A percentile compares a stretch with the other conserved stretches of the same genome.
Evolutionary conservation across 2,113 vertebrate genomes (phyloP).

Genomic region (Mormyrus iriodes): DNA sequence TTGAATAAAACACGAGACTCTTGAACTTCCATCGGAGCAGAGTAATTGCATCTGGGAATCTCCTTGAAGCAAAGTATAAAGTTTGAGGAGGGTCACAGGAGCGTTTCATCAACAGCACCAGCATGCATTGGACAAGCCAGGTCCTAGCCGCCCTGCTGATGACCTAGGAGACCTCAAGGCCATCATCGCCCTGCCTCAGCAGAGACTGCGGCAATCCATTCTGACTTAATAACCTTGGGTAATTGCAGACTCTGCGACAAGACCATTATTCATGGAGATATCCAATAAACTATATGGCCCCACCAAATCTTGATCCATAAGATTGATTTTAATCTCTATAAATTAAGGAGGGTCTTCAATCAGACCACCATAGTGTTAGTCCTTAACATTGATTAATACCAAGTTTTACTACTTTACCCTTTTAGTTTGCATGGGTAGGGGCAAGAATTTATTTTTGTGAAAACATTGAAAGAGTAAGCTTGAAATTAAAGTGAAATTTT

Average conservation of each 20-base stretch:
- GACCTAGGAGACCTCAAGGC: slow-evolving; percentile 40
- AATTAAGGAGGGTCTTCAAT: slow-evolving; percentile 24
- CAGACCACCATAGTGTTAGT: neutral
- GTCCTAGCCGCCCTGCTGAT: slow-evolving; percentile 11
- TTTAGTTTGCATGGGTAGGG: neutral
- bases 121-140: neutral
- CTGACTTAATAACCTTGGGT: slow-evolving; percentile 60
- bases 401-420: neutral
- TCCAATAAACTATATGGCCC: slow-evolving; percentile 53
- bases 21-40: neutral
- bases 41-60: neutral
- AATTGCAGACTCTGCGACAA: slow-evolving; percentile 60
- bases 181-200: neutral
- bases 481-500: neutral
- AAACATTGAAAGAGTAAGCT: neutral
- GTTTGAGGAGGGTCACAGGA: neutral
- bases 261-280: slow-evolving; percentile 66
- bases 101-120: neutral
- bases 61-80: neutral
- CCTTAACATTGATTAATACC: slow-evolving; percentile 18
- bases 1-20: neutral
- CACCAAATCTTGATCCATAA: slow-evolving; percentile 62
- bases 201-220: slow-evolving; percentile 18
- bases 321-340: slow-evolving; percentile 56
- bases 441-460: neutral